Evolutionary conservation across 2,797 vertebrate species (phyloP).

Genomic region (Cetoscarus ocellatus): DNA sequence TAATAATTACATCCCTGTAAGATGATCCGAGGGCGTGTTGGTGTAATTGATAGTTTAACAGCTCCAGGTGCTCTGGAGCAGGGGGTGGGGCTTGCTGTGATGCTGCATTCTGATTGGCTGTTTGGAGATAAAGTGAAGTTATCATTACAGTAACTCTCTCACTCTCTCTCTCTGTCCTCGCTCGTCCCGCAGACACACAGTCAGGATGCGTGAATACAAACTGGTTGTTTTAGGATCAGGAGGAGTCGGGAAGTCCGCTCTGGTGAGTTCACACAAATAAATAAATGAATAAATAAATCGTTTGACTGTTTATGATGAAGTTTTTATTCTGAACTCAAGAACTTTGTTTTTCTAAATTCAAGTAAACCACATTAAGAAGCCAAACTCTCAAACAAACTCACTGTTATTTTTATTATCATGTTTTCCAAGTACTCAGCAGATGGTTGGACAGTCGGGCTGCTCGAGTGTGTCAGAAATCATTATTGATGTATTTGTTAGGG

Average conservation of each 20-base stretch:
- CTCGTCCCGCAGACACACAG: constrained; percentile 66
- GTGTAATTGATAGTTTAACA: constrained; percentile 44
- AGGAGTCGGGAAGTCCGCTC: constrained; percentile 94
- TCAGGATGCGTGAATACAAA: constrained; percentile 96
- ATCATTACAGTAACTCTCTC: constrained; percentile 7
- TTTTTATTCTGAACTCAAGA: too few relatives aligned
- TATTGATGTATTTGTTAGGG: too few relatives aligned
- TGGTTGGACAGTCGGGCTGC: too few relatives aligned
- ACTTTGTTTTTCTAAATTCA: too few relatives aligned
- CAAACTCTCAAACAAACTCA: too few relatives aligned
- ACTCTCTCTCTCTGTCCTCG: constrained; percentile 9
- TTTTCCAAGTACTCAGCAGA: too few relatives aligned
- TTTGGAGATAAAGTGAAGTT: not conserved
- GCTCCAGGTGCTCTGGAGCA: constrained; percentile 35
- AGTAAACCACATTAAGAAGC: too few relatives aligned
- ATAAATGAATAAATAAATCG: too few relatives aligned
- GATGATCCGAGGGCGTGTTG: constrained; percentile 5
- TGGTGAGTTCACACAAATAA: constrained; percentile 84
- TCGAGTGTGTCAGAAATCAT: too few relatives aligned
- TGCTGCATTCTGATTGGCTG: constrained; percentile 48
- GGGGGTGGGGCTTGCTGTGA: constrained; percentile 22
- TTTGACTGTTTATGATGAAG: too few relatives aligned
- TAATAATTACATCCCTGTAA: constrained; percentile 52
- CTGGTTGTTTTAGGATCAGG: constrained; percentile 95
- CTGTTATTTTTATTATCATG: too few relatives aligned